phyloP scores from a whole-genome alignment of 1,140 invertebrate genomes.

The Camponotus vicinus region DNA sequence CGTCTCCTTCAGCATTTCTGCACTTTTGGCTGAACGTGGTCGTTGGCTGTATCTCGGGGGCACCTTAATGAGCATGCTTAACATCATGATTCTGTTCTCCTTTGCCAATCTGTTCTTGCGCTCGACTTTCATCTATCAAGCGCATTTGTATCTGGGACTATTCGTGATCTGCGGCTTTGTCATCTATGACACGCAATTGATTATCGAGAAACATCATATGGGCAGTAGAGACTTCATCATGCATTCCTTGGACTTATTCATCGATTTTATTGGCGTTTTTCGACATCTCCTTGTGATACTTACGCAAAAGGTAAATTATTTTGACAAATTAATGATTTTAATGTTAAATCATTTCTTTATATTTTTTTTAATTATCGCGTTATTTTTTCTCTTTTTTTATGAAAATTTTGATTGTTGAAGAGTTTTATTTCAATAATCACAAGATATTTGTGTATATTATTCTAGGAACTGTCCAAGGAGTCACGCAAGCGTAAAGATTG shows the following conservation, averaged over 20 bases:
- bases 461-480: conserved; percentile 77
- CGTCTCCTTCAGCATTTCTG: conserved; percentile 95
- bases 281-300: conserved; percentile 95
- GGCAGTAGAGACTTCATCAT: conserved; percentile 97
- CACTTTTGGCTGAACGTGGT: conserved; percentile 94
- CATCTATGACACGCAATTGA: conserved; percentile 98
- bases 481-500: conserved; percentile 79
- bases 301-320: conserved; percentile 92
- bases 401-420: neutral
- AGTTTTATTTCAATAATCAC: conserved; percentile 6
- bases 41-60: conserved; percentile 95
- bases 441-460: neutral
- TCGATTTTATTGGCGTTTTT: conserved; percentile 97
- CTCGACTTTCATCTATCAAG: conserved; percentile 93
- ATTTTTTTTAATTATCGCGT: neutral
- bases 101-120: conserved; percentile 95
- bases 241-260: conserved; percentile 96
- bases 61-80: conserved; percentile 93
- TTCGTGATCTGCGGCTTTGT: conserved; percentile 97
- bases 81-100: conserved; percentile 92
- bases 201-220: conserved; percentile 95
- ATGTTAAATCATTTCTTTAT: neutral
- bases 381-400: neutral
- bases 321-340: neutral
- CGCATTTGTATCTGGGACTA: conserved; percentile 95